These are phyloP conservation scores for Etheostoma cragini DNA, from an alignment of 2,113 vertebrate species.

Conservation along the genomic window DNA sequence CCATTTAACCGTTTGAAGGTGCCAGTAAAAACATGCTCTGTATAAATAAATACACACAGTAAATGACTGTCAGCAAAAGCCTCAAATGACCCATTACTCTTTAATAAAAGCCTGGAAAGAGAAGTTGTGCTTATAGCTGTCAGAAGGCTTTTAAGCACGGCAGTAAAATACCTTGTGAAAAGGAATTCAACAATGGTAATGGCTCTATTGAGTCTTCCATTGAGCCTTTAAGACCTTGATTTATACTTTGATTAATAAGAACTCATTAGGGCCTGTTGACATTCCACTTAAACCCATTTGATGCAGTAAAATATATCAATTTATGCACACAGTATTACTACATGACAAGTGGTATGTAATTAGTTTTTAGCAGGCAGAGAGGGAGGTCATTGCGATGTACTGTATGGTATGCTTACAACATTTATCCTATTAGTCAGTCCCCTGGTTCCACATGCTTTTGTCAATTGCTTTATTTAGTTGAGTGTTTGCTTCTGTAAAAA, in stretches of 20 bases:
- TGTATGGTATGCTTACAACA: constrained; percentile 25
- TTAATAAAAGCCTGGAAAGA: constrained; percentile 55
- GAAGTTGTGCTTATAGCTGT: constrained; percentile 38
- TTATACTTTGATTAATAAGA: constrained; percentile 35
- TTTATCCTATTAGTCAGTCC: constrained; percentile 50
- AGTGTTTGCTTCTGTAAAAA: neutral
- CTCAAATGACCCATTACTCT: constrained; percentile 65
- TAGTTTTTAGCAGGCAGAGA: constrained; percentile 48
- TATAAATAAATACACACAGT: constrained; percentile 67
- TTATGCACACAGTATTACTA: constrained; percentile 40
- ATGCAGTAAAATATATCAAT: constrained; percentile 29
- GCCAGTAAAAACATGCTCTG: constrained; percentile 69
- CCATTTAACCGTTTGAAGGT: constrained; percentile 33
- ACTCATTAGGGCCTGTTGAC: constrained; percentile 50
- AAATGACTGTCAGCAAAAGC: constrained; percentile 68
- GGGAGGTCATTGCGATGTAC: constrained; percentile 36
- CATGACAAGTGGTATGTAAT: constrained; percentile 50
- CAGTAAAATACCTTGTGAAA: constrained; percentile 53
- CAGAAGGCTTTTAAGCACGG: constrained; percentile 39
- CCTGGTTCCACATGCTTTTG: constrained; percentile 17
- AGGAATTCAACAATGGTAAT: constrained; percentile 28
- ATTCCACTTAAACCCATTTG: constrained; percentile 45
- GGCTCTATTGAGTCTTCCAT: constrained; percentile 13
- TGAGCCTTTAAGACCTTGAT: constrained; percentile 21
- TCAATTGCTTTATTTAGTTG: constrained; percentile 45